Percentiles rank a stretch among this genome's conserved stretches.
phyloP scores from a whole-genome alignment of 1,140 invertebrate genomes.

The Hesperophylax magnus region DNA sequence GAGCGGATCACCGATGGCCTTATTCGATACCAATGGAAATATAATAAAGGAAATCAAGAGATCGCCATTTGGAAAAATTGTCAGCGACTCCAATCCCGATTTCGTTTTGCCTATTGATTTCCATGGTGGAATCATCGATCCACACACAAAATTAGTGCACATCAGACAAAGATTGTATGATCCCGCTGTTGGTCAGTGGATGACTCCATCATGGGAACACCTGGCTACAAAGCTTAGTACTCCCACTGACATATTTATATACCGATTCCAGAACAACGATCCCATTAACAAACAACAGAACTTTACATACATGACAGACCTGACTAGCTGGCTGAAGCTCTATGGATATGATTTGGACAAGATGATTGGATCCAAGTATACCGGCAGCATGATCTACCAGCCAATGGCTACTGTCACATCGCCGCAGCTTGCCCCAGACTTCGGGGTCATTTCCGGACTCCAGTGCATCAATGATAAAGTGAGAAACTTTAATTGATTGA shows the following conservation, averaged over 20 bases:
- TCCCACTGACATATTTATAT: slow-evolving; percentile 92
- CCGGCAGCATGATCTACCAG: slow-evolving; percentile 81
- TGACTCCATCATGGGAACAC: slow-evolving; percentile 92
- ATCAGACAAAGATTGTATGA: slow-evolving; percentile 91
- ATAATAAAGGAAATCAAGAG: slow-evolving; percentile 92
- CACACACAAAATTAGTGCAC: slow-evolving; percentile 87
- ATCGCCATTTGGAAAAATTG: slow-evolving; percentile 91
- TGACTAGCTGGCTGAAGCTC: slow-evolving; percentile 87
- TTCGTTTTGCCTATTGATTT: slow-evolving; percentile 94
- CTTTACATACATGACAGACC: slow-evolving; percentile 86
- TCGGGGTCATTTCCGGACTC: slow-evolving; percentile 89
- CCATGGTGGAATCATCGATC: slow-evolving; percentile 90
- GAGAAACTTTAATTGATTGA: slow-evolving; percentile 50
- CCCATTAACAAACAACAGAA: slow-evolving; percentile 87
- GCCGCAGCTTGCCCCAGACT: slow-evolving; percentile 83
- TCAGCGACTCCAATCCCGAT: slow-evolving; percentile 91
- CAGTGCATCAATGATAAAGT: slow-evolving; percentile 89
- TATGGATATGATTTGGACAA: slow-evolving; percentile 90
- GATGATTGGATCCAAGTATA: slow-evolving; percentile 88
- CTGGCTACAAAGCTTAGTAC: slow-evolving; percentile 84
- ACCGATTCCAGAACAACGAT: slow-evolving; percentile 93
- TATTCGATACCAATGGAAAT: slow-evolving; percentile 92
- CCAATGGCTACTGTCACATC: slow-evolving; percentile 84
- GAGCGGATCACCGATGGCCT: slow-evolving; percentile 89
- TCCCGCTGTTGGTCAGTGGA: slow-evolving; percentile 93